Percentiles rank a stretch among this genome's conserved stretches.
These are phyloP conservation scores for Procambarus clarkii DNA, from an alignment of 1,140 invertebrate species.

Conservation along the genomic window DNA sequence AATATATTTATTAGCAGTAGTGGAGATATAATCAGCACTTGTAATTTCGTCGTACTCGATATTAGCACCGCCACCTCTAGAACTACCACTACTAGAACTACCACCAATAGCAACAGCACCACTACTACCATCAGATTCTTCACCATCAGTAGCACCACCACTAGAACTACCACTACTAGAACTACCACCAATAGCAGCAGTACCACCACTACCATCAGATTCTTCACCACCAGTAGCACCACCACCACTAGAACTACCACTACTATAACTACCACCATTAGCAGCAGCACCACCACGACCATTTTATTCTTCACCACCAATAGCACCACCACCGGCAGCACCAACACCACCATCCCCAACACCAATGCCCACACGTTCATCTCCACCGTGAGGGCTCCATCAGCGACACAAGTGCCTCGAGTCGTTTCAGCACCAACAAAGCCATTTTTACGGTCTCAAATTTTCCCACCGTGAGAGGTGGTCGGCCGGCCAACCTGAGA, in stretches of 20 bases:
- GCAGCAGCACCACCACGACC: background rate
- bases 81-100: background rate
- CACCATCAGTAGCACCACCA: too few relatives aligned
- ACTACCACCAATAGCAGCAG: background rate
- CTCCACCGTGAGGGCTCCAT: background rate
- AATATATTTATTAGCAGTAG: too few relatives aligned
- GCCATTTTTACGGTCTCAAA: conserved; percentile 11
- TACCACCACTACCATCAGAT: background rate
- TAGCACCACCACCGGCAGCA: background rate
- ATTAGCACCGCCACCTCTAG: background rate
- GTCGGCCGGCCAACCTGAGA: too few relatives aligned
- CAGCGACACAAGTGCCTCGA: background rate
- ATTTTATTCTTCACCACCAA: background rate
- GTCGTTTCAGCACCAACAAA: conserved; percentile 31
- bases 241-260: background rate
- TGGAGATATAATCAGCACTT: too few relatives aligned
- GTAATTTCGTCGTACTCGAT: too few relatives aligned
- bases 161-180: background rate
- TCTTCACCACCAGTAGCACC: background rate
- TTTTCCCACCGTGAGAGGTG: background rate
- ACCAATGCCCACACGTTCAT: conserved; percentile 3
- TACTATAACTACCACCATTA: background rate
- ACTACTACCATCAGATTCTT: background rate
- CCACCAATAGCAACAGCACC: background rate
- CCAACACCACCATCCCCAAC: background rate